Percentiles rank a stretch among this genome's conserved stretches.
Conservation (phyloP, 2,888 invertebrate genomes). For the Drosophila melanosoma region DNA sequence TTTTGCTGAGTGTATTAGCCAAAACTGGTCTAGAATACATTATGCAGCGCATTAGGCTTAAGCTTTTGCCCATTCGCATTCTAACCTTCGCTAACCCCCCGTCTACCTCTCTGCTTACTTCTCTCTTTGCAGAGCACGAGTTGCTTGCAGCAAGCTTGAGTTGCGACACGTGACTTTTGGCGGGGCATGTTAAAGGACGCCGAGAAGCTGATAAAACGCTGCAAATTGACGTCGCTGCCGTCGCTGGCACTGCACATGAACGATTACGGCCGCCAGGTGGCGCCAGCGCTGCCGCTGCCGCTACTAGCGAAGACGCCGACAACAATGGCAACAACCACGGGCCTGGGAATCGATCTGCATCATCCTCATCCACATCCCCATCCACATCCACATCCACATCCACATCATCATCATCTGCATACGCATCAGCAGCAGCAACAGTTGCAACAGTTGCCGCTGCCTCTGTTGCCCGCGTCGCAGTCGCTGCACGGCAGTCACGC, state of each 20-base stretch:
- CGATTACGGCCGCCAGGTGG: constrained; percentile 71
- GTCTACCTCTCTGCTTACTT: background rate
- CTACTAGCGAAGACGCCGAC: constrained; percentile 60
- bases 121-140: constrained; percentile 36
- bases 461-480: constrained; percentile 27
- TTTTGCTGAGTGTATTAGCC: background rate
- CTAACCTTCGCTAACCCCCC: constrained; percentile 18
- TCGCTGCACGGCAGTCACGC: constrained; percentile 28
- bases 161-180: constrained; percentile 53
- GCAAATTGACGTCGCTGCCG: constrained; percentile 70
- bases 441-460: constrained; percentile 15
- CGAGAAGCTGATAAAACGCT: constrained; percentile 81
- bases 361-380: constrained; percentile 13
- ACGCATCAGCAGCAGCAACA: constrained; percentile 16
- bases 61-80: constrained; percentile 48
- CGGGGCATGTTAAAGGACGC: constrained; percentile 84
- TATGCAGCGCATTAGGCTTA: constrained; percentile 61
- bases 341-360: constrained; percentile 23
- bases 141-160: constrained; percentile 50
- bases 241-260: constrained; percentile 71
- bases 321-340: constrained; percentile 12
- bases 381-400: constrained; percentile 25
- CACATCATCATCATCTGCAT: constrained; percentile 15
- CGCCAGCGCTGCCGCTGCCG: constrained; percentile 64
- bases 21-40: constrained; percentile 67